Base-by-base conservation (phyloP, 1,140 invertebrate species). In the Thrips palmi region DNA sequence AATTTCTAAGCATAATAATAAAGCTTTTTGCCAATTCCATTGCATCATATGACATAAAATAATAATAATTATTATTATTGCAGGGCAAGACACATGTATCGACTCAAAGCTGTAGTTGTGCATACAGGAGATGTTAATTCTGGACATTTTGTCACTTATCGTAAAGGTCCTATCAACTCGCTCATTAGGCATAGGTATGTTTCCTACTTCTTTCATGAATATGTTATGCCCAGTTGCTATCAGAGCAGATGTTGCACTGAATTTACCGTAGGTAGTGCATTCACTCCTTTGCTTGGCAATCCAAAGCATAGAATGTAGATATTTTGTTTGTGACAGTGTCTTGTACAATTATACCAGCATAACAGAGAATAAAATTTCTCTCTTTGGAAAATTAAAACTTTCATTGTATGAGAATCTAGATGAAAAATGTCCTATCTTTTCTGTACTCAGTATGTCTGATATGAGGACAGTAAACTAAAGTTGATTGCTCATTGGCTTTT, bases 141-240 rank as follows among this genome's bases (percentile, higher is more conserved):
- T 32, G 89, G 89, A 20, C 89, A 94, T 64, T 93, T 92, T 63
- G 75, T 91, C 31, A 88, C 86, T 23, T 92, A 88, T 53, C 63
- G 88, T 34, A 65, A 84, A 10, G 80, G 78, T 41, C 43, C 45
- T 27, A 24, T 43, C 5, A 14, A 39, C 18, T 44, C 46, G 6
- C 35, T 45, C 33, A 39, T 39, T 23, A 42, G 47, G 44, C 47
- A 51, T 46, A 51, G 49, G 49, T 51, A 27, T 8, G 24, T n/a
- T n/a, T n/a, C n/a, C n/a, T n/a, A n/a, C n/a, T n/a, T n/a, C n/a
- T n/a, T n/a, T n/a, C n/a, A n/a, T n/a, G n/a, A n/a, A n/a, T n/a
- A n/a, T n/a, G n/a, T n/a, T n/a, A n/a, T n/a, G n/a, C n/a, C 39
- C 41, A 43, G 35, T 45, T 34, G 41, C 25, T 17, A 33, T 19